phyloP scores from a whole-genome alignment of 2,797 vertebrate genomes.

The Neostethus bicornis region DNA sequence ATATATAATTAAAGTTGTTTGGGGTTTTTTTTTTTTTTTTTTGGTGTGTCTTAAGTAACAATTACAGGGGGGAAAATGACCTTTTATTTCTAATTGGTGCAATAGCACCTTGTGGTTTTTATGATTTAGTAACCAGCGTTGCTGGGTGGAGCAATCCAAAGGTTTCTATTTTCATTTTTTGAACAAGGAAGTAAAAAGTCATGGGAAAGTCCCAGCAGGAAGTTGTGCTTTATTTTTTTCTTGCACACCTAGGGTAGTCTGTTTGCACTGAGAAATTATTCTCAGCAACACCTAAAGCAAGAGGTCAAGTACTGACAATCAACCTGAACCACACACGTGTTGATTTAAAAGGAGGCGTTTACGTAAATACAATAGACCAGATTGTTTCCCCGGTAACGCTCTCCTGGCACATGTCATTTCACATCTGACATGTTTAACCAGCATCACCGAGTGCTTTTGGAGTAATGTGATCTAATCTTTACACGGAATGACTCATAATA shows the following conservation, averaged over 20 bases:
- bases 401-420: slow-evolving; percentile 11
- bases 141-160: slow-evolving; percentile 47
- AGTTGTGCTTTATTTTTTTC: slow-evolving; percentile 59
- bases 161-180: slow-evolving; percentile 41
- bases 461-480: slow-evolving; percentile 13
- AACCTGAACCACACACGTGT: slow-evolving; percentile 13
- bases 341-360: not conserved
- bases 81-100: not conserved
- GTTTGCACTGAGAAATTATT: slow-evolving; percentile 5
- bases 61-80: not conserved
- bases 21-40: too few relatives aligned
- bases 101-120: slow-evolving; percentile 13
- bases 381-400: slow-evolving; percentile 7
- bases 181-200: slow-evolving; percentile 70
- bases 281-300: slow-evolving; percentile 10
- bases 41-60: not conserved
- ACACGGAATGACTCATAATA: not conserved
- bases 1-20: too few relatives aligned
- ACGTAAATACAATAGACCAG: not conserved
- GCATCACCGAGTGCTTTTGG: not conserved
- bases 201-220: slow-evolving; percentile 78
- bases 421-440: not conserved
- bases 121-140: slow-evolving; percentile 23
- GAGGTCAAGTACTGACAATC: slow-evolving; percentile 29
- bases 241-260: slow-evolving; percentile 31